Base-by-base conservation (phyloP, 2,888 invertebrate species). In the Hoplodrina ambigua region DNA sequence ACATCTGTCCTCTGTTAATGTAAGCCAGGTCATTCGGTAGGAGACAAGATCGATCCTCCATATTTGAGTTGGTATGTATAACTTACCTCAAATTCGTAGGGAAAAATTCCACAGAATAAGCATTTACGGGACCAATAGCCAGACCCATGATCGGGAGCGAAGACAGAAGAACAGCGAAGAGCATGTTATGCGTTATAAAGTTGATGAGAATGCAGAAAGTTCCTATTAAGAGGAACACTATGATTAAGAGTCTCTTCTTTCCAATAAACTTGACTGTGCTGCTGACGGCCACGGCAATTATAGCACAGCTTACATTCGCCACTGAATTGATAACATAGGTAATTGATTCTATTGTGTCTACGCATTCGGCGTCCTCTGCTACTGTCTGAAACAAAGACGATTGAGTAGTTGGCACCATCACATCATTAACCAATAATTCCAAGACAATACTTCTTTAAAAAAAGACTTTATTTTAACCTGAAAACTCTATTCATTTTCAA, bases 41-140 rank as follows among this genome's bases (percentile, higher is more conserved):
- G 17, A 15, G 17, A 46, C 46, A 17, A 46, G 46, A 17, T 6
- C 46, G 17, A 17, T 2, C 46, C 5, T 46, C 15, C 6, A 17
- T 17, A 46, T 15, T 44, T 4, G 15, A 46, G 4, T 46, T 46
- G 17, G 15, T 17, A 4, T 44, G 5, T 11, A 17, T 17, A 46
- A 17, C 57, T 85, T 80, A 96, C 96, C 96, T 94, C 58, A 95
- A 89, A 84, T 94, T 83, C 2, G 96, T 96, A 0, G 96, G 96
- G 60, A 96, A 96, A 67, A 95, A 92, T 77, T 94, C 93, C 7
- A 96, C 94, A 55, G 93, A 90, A 79, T 89, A 96, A 0, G 96
- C 94, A 74, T 95, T 96, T 1, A 95, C 87, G 0, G 96, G 94
- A 2, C 96, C 96, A 54, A 96, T 91, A 1, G 88, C 89, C 2